Evolutionary conservation across 2,113 vertebrate genomes (phyloP), one percentile per base, ranked within the genome.

Genomic region (Aptenodytes forsteri): DNA sequence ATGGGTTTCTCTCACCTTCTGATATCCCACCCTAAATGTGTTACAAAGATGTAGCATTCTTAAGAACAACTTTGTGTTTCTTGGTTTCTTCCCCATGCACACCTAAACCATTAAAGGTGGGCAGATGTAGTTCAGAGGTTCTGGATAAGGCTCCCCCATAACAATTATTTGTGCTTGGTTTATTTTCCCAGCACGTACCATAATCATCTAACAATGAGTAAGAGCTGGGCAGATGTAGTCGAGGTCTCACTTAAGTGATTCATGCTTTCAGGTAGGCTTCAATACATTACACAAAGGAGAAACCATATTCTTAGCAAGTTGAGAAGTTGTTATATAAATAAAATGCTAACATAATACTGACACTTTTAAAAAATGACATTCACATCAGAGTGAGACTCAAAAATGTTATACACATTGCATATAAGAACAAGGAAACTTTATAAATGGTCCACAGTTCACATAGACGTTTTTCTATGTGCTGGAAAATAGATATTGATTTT

Each of bases 401-500:
- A 83, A 87, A 50, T 64, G 3, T 19, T 61, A 34, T 21, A 64
- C 3, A 5, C 66, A 34, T 16, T 55, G 34, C 6, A 32, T 47
- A 40, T 36, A 67, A 36, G 38, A 87, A 64, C 18, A 92, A 75
- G 14, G 7, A 84, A 93, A 78, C 13, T 72, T 94, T 84, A 42
- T 81, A 91, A 93, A 84, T 84, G 27, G 36, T 47, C 25, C 29
- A 17, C 27, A 64, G 44, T 69, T 84, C 40, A 76, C 52, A 64
- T 2, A 83, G 69, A 61, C 0, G 0, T 32, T 89, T 95, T 94
- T 89, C 29, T 44, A 5, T 61, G 52, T 65, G 52, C 44, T 94
- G 52, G 56, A 91, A 91, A 94, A 94, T 93, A 67, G 23, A 47
- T 71, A 93, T 96, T 71, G 91, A 96, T 94, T 95, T 94, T 94